Base-by-base conservation (phyloP, 2,113 vertebrate species). In the Phocoena phocoena region DNA sequence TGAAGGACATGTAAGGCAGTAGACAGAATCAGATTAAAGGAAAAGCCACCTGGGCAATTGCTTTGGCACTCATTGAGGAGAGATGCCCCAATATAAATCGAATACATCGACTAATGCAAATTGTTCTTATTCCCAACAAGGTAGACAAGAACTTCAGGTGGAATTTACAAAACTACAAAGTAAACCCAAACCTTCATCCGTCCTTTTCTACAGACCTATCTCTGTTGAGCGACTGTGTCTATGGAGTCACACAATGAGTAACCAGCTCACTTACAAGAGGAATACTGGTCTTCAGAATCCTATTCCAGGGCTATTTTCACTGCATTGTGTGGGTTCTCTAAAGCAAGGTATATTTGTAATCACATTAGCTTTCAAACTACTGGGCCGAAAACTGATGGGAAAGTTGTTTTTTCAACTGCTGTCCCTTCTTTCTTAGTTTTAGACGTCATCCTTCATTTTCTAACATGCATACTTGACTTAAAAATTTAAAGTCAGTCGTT, bases 11-110 rank as follows among this genome's bases (percentile, higher is more conserved):
- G 2, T 28, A 79, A 92, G n/a, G 50, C 28, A 63, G 50, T 21
- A 88, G n/a, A 83, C 8, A 65, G 20, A 89, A 94, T 60, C 21
- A 87, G n/a, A 68, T 87, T n/a, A 65, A 88, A 12, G 60, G 8
- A 96, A 67, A 93, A 62, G 26, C 12, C 36, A 88, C 41, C 23
- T 70, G 36, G 50, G 23, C 26, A 93, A 80, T 28, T 82, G 21
- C 11, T 47, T 17, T 83, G 36, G 26, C 41, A 38, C 18, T 73
- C 47, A 74, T 18, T 71, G 77, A 44, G 38, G 89, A 97, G n/a
- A 96, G 25, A 87, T 87, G 17, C 12, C 33, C 84, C 88, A 92
- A 89, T 93, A 53, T 44, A 83, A 97, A 74, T 90, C 10, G 7
- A 94, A 79, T 58, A n/a, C 60, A n/a, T 50, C n/a, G 73, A 76